These are phyloP conservation scores for Sylvilagus floridanus DNA, from an alignment of 2,797 vertebrate species.

Conservation along the genomic window DNA sequence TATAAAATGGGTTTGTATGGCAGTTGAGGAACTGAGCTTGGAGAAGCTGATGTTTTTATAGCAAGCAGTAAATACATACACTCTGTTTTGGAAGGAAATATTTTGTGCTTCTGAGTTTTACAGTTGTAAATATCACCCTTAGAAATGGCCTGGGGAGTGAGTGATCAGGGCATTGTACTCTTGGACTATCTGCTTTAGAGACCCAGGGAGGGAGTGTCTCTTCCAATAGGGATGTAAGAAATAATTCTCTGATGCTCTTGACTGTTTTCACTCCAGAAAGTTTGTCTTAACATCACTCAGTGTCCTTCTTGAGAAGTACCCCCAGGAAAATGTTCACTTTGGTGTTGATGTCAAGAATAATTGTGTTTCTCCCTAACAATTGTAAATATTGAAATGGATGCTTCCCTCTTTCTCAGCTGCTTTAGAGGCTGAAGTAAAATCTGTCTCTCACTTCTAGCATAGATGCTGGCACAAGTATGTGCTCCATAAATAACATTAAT, in stretches of 20 bases:
- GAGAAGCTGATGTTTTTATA: slow-evolving; percentile 13
- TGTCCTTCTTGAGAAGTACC: not conserved
- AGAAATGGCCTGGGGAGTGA: not conserved
- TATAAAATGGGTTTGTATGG: not conserved
- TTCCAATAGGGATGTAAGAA: not conserved
- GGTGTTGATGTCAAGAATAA: slow-evolving; percentile 7
- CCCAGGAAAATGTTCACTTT: not conserved
- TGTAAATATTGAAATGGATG: not conserved
- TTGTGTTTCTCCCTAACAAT: not conserved
- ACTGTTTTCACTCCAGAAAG: not conserved
- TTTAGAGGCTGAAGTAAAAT: slow-evolving; percentile 3
- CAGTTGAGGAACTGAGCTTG: not conserved
- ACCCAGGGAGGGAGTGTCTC: not conserved
- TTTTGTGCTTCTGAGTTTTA: not conserved
- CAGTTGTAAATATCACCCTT: not conserved
- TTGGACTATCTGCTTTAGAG: not conserved
- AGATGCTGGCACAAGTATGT: not conserved
- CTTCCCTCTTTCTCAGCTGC: not conserved
- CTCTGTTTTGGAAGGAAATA: not conserved
- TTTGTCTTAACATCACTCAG: not conserved
- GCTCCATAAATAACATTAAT: not conserved
- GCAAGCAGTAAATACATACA: not conserved
- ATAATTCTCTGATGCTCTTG: not conserved
- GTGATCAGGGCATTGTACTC: not conserved
- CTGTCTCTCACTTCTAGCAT: not conserved